Conservation (phyloP, 2,113 vertebrate species). For the Mungos mungo region DNA sequence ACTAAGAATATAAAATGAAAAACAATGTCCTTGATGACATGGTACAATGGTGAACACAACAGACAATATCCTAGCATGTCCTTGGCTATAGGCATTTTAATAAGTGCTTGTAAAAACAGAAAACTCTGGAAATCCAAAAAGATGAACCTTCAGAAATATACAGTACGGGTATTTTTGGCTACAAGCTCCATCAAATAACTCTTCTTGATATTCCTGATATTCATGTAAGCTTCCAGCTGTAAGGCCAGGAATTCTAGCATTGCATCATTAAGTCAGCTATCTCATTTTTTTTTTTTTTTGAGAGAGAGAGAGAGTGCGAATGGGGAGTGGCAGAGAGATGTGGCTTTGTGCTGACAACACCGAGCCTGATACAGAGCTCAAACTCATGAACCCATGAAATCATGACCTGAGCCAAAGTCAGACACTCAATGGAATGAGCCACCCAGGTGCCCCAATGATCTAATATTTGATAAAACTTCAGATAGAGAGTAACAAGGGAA, state of each 20-base stretch:
- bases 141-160: not conserved
- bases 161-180: not conserved
- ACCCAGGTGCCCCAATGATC: not conserved
- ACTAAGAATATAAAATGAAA: not conserved
- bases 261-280: not conserved
- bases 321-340: too few relatives aligned
- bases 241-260: not conserved
- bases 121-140: not conserved
- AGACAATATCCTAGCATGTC: not conserved
- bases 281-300: too few relatives aligned
- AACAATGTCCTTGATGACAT: not conserved
- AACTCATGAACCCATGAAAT: too few relatives aligned
- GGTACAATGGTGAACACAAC: not conserved
- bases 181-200: not conserved
- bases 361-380: too few relatives aligned
- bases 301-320: too few relatives aligned
- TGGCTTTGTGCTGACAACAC: too few relatives aligned
- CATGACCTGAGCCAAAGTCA: too few relatives aligned
- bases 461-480: not conserved
- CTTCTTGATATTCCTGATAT: not conserved
- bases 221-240: not conserved
- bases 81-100: not conserved
- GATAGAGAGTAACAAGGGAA: not conserved
- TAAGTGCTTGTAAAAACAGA: not conserved
- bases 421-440: too few relatives aligned